These are phyloP conservation scores for Lagothrix lagotricha DNA, from an alignment of 2,797 vertebrate species.

Conservation along the genomic window DNA sequence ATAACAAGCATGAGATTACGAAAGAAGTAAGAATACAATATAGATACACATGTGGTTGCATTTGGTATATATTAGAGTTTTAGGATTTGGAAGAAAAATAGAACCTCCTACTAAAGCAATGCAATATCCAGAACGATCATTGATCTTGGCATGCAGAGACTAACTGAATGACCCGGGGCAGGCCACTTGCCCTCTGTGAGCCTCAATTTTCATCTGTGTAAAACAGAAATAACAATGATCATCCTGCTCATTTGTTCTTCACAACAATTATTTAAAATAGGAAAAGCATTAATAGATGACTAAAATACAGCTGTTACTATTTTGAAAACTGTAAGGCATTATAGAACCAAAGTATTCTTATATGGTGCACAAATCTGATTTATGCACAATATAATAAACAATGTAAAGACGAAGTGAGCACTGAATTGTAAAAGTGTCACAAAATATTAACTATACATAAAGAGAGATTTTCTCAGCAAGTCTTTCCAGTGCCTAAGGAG, in stretches of 20 bases:
- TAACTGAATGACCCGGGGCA: background rate
- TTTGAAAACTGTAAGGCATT: slow-evolving; percentile 16
- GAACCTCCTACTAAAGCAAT: background rate
- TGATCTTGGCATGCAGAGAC: background rate
- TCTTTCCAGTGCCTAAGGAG: background rate
- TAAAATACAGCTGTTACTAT: background rate
- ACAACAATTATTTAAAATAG: background rate
- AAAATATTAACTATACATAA: slow-evolving; percentile 1
- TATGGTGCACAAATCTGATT: background rate
- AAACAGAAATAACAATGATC: background rate
- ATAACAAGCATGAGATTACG: background rate
- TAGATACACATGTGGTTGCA: background rate
- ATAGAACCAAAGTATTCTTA: background rate
- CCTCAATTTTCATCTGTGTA: background rate
- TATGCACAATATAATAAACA: background rate
- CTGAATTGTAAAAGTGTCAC: slow-evolving; percentile 51
- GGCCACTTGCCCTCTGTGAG: background rate
- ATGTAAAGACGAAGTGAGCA: background rate
- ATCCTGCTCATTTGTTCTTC: background rate
- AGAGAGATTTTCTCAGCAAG: background rate
- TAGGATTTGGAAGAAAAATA: background rate
- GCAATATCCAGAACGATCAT: background rate
- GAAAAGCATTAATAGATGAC: background rate
- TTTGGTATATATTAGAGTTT: background rate
- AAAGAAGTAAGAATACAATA: background rate